Evolutionary conservation across 37 sponge, comb jelly and placozoan genomes (phyloP), one percentile per base, ranked within the genome.

Genomic region (Ianthella basta): DNA sequence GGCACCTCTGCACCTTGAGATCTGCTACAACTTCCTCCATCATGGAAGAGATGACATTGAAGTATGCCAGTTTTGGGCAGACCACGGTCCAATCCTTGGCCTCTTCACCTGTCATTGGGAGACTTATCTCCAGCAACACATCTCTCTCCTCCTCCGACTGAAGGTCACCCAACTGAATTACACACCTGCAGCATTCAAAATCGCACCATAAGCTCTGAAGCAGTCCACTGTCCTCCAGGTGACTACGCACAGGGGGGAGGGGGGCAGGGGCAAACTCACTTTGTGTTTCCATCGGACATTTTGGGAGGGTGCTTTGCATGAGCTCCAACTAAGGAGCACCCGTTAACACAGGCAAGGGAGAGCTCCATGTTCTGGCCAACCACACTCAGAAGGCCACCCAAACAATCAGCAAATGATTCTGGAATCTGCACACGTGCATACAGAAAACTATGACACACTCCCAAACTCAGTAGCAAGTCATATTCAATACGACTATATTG

Each of bases 381-480:
- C 34, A 92, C 92, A 86, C 94, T 93, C 44, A 96, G 85, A 56
- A 96, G 84, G n/a, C 97, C 97, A 30, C 97, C 97, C 10, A 96
- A 90, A 72, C 97, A 96, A 84, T 96, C 97, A 57, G 97, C 97
- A 89, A 96, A 96, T 0, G 94, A 93, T 85, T 96, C 97, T 10
- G 97, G 92, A 83, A 95, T 95, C 87, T 82, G 55, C 39, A 37
- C 12, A 82, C 0, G 56, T 60, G 3, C 23, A 77, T 38, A 21
- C 0, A n/a, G n/a, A 20, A 3, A 77, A 41, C 32, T 37, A 10
- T 41, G 15, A 56, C 59, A 56, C 59, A 56, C 16, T 18, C 18
- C 16, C 59, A 56, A 18, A 19, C n/a, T 61, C 27, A 25, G 59
- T 34, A 44, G 25, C 8, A 77, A 19, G 36, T 41, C 20, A 23